phyloP scores from a whole-genome alignment of 1,140 invertebrate species.

The Trichonephila clavata region DNA sequence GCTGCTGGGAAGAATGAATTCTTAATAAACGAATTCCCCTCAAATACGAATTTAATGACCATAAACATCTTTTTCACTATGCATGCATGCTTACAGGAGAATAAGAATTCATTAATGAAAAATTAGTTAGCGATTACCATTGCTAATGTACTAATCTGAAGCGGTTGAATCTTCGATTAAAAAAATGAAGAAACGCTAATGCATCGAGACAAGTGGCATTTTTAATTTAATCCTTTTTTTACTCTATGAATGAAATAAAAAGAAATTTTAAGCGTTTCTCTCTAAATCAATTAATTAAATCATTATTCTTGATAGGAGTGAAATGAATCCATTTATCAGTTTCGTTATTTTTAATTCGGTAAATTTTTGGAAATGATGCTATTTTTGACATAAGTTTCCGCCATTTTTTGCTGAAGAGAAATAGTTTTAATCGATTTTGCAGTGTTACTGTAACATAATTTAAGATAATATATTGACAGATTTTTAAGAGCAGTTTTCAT shows the following conservation, averaged over 20 bases:
- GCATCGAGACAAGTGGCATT: background rate
- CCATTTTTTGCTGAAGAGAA: too few species aligned
- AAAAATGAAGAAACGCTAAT: background rate
- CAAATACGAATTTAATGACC: slow-evolving; percentile 7
- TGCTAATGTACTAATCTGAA: slow-evolving; percentile 32
- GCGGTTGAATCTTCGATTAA: slow-evolving; percentile 11
- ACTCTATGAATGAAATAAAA: background rate
- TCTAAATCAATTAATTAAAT: slow-evolving; percentile 1
- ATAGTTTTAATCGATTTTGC: too few species aligned
- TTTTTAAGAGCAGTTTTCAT: too few species aligned
- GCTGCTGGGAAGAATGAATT: too few species aligned
- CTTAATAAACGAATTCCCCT: background rate
- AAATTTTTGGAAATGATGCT: background rate
- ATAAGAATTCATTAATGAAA: slow-evolving; percentile 53
- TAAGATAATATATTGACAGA: too few species aligned
- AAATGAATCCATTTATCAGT: background rate
- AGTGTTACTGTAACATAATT: too few species aligned
- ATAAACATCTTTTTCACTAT: slow-evolving; percentile 35
- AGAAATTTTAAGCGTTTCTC: background rate
- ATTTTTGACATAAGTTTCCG: background rate
- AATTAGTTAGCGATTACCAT: slow-evolving; percentile 44
- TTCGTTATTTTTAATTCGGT: background rate
- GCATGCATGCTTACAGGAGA: too few species aligned
- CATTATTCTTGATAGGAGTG: background rate
- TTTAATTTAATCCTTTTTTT: background rate